Evolutionary conservation across 1,140 invertebrate species (phyloP).

Genomic region (Aphelenchoides fujianensis): DNA sequence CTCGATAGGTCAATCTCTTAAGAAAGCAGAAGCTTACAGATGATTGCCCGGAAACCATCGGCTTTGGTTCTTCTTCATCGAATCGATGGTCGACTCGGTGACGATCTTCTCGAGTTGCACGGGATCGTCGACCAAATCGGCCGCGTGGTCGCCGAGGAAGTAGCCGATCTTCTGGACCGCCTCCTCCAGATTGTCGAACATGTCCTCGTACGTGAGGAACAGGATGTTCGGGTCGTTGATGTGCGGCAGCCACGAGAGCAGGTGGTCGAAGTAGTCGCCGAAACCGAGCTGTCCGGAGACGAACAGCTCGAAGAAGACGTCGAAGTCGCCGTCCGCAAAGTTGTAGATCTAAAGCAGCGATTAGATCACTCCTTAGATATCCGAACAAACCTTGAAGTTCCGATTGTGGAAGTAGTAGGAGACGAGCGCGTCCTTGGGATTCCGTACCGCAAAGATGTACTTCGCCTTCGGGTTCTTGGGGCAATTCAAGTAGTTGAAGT

Average conservation of each 20-base stretch:
- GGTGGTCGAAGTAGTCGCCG: conserved; percentile 63
- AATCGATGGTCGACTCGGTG: conserved; percentile 49
- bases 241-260: conserved; percentile 59
- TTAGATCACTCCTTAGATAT: neutral
- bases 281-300: conserved; percentile 59
- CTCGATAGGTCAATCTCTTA: neutral
- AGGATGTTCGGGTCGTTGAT: conserved; percentile 57
- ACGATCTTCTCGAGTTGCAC: conserved; percentile 44
- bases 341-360: conserved; percentile 40
- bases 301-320: conserved; percentile 62
- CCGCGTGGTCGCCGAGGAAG: conserved; percentile 55
- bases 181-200: conserved; percentile 48
- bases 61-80: conserved; percentile 58
- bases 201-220: conserved; percentile 62
- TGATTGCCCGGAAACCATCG: conserved; percentile 55
- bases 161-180: conserved; percentile 53
- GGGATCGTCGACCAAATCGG: conserved; percentile 43
- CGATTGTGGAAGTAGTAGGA: conserved; percentile 59
- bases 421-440: conserved; percentile 57
- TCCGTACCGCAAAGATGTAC: conserved; percentile 53
- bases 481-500: conserved; percentile 52
- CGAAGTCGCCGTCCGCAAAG: conserved; percentile 54
- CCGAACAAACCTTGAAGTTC: conserved; percentile 57
- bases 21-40: conserved; percentile 53
- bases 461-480: conserved; percentile 53